Evolutionary conservation across 2,113 vertebrate genomes (phyloP).

Genomic region (Salvelinus fontinalis): DNA sequence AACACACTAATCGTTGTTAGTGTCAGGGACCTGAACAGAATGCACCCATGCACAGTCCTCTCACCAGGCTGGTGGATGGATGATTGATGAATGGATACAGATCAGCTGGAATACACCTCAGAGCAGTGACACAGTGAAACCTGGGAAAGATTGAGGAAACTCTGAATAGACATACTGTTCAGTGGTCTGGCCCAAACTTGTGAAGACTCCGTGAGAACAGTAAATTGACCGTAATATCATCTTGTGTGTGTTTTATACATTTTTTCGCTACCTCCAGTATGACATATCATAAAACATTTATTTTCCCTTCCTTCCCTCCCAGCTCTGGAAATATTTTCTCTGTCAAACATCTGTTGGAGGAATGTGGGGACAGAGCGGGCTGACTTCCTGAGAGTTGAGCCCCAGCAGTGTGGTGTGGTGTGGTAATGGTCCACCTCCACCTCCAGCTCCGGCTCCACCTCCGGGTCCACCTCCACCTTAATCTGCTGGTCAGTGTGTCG

Average conservation of each 20-base stretch:
- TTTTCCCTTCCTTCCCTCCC: slow-evolving; percentile 65
- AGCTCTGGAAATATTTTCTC: slow-evolving; percentile 85
- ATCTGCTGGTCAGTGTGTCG: slow-evolving; percentile 14
- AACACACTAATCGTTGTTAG: not conserved
- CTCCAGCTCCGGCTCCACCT: not conserved
- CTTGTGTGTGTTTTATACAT: not conserved
- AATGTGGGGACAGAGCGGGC: slow-evolving; percentile 59
- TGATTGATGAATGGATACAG: slow-evolving; percentile 1
- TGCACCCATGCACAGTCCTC: too few relatives aligned
- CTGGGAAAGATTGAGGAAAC: slow-evolving; percentile 12
- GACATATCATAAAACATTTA: slow-evolving; percentile 36
- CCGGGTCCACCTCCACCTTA: not conserved
- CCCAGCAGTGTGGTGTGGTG: slow-evolving; percentile 14
- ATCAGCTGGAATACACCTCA: slow-evolving; percentile 18
- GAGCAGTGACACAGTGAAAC: slow-evolving; percentile 11
- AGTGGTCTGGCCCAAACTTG: slow-evolving; percentile 1
- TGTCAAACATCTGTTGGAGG: slow-evolving; percentile 72
- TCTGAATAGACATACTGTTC: slow-evolving; percentile 8
- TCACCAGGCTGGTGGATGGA: not conserved
- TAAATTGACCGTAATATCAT: not conserved
- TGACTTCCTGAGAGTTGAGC: slow-evolving; percentile 59
- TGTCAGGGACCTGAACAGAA: not conserved
- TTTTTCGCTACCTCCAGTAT: slow-evolving; percentile 30
- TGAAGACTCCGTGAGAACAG: slow-evolving; percentile 5
- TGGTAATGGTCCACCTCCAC: not conserved